A percentile compares a stretch with the other conserved stretches of the same genome.
These are phyloP conservation scores for Ophion ellenae DNA, from an alignment of 2,888 invertebrate species.

Conservation along the genomic window DNA sequence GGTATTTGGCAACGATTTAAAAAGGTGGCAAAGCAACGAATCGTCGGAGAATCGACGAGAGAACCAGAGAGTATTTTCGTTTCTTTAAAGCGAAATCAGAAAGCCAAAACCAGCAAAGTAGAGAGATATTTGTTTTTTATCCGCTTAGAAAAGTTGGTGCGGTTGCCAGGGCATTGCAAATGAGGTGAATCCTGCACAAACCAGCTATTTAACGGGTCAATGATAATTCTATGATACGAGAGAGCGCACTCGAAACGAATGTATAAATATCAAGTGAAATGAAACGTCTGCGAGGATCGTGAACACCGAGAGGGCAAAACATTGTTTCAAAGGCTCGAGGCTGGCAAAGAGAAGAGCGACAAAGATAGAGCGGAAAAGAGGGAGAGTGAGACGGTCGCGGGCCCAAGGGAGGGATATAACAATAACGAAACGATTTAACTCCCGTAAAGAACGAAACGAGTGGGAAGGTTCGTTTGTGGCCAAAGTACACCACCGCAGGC, in stretches of 20 bases:
- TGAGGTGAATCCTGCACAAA: conserved; percentile 54
- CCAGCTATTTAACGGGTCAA: conserved; percentile 51
- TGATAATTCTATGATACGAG: conserved; percentile 35
- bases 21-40: too few species aligned
- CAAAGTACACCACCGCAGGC: not conserved
- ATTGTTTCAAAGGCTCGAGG: not conserved
- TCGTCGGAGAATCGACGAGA: too few species aligned
- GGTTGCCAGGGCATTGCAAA: conserved; percentile 7
- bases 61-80: not conserved
- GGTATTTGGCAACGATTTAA: too few species aligned
- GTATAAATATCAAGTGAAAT: not conserved
- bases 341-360: not conserved
- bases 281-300: not conserved
- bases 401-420: not conserved
- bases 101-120: too few species aligned
- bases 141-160: not conserved
- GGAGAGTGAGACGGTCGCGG: not conserved
- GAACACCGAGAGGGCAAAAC: not conserved
- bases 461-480: not conserved
- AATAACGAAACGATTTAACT: not conserved
- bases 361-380: not conserved
- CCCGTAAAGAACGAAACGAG: not conserved
- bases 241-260: not conserved
- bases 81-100: not conserved
- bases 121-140: not conserved